Base-by-base conservation (phyloP, 2,113 vertebrate species). In the Globicephala melas region DNA sequence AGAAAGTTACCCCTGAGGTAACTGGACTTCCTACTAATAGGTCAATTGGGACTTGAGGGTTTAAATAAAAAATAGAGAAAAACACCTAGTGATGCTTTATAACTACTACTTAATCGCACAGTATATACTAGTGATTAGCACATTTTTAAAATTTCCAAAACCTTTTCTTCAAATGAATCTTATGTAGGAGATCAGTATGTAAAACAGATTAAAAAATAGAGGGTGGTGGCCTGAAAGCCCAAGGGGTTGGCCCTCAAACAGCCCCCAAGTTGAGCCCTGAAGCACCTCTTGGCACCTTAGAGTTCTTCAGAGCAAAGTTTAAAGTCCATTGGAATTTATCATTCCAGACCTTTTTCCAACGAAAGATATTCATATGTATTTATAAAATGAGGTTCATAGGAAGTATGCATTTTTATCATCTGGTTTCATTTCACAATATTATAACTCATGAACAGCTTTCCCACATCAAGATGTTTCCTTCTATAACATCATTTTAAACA, bases 1-100 rank as follows among this genome's bases (percentile, higher is more conserved):
- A 70, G 53, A 58, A 83, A 85, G 74, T 33, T 80, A 58, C 10
- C 33, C 7, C 13, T 76, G 50, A 73, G 55, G n/a, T 95, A 86
- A 96, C 13, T 93, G 47, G 55, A 73, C 62, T 79, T 84, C 67
- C 90, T 77, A 71, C 33, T 86, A 88, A 95, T 89, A 86, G 67
- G 73, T 65, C 82, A 82, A 23, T 13, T 85, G 91, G 84, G 87
- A 96, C 21, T 74, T 93, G 31, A 88, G 58, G 31, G 47, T 93
- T 89, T 70, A 68, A 83, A 93, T 83, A 63, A 62, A 80, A 92
- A 63, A 31, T 8, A 74, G 73, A 65, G 36, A 80, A 65, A 96
- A 93, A 87, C 33, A 81, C 60, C n/a, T 82, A 83, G 33, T 58
- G 28, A 60, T 28, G n/a, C 38, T 60, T 58, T 60, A 6, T 50